A percentile compares a stretch with the other conserved stretches of the same genome.
Evolutionary conservation across 1,140 invertebrate genomes (phyloP).

Genomic region (Heliothis virescens): DNA sequence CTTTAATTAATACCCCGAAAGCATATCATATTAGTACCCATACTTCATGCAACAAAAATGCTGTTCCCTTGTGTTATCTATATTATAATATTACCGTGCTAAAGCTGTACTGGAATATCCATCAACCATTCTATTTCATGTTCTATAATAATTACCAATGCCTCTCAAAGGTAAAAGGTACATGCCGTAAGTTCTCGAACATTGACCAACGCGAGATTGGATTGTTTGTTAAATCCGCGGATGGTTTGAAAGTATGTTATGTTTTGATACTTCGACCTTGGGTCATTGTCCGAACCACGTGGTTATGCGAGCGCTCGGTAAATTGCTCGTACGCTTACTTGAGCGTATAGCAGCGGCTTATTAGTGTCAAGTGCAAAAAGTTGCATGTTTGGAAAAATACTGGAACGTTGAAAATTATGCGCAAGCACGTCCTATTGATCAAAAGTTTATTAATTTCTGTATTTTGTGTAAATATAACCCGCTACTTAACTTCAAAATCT

Average conservation of each 20-base stretch:
- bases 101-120: background rate
- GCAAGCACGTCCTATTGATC: background rate
- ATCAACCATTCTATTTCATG: background rate
- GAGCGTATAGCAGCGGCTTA: constrained; percentile 11
- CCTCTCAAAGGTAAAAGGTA: constrained; percentile 4
- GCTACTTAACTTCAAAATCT: too few relatives aligned
- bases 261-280: constrained; percentile 63
- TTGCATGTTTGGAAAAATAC: constrained; percentile 15
- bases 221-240: constrained; percentile 8
- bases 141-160: background rate
- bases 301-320: constrained; percentile 5
- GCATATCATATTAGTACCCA: too few relatives aligned
- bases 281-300: constrained; percentile 51
- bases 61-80: too few relatives aligned
- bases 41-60: too few relatives aligned
- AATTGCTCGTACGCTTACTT: constrained; percentile 6
- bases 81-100: too few relatives aligned
- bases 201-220: constrained; percentile 52
- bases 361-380: constrained; percentile 28
- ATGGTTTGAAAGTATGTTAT: constrained; percentile 65
- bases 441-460: too few relatives aligned
- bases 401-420: background rate
- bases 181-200: constrained; percentile 33
- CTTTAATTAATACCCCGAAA: too few relatives aligned
- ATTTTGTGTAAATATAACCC: too few relatives aligned